phyloP scores from a whole-genome alignment of 2,797 vertebrate species.

The Coreius guichenoti region DNA sequence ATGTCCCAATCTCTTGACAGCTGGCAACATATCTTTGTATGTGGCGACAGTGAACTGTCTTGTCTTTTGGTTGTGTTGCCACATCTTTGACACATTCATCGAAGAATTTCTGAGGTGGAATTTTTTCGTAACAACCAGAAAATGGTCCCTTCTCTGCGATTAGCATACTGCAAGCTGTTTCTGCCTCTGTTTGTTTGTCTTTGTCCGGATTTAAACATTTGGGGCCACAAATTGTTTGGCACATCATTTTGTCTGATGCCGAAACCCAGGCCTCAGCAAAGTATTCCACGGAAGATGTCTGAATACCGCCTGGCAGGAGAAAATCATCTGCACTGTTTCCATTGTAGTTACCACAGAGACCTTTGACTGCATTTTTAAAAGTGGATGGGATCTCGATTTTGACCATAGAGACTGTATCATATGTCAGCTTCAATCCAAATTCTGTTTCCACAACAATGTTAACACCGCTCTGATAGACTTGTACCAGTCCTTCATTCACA shows the following conservation, averaged over 20 bases:
- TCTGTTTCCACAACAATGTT: conserved; percentile 70
- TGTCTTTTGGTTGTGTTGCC: conserved; percentile 19
- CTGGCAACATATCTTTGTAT: conserved; percentile 69
- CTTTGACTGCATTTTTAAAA: conserved; percentile 66
- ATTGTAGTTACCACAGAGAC: conserved; percentile 77
- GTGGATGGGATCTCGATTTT: conserved; percentile 66
- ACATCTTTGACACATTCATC: conserved; percentile 69
- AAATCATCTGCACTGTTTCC: conserved; percentile 71
- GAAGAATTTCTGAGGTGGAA: conserved; percentile 66
- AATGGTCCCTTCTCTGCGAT: conserved; percentile 67
- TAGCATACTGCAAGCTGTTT: conserved; percentile 69
- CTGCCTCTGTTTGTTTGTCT: accelerated
- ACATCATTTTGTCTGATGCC: background rate
- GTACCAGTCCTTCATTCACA: conserved; percentile 59
- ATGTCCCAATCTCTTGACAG: conserved; percentile 66
- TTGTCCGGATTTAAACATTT: conserved; percentile 50
- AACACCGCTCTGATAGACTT: conserved; percentile 69
- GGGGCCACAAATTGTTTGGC: conserved; percentile 60
- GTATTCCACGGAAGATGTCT: conserved; percentile 29
- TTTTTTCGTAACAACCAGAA: conserved; percentile 54
- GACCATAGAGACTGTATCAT: conserved; percentile 68
- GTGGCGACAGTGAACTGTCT: conserved; percentile 62
- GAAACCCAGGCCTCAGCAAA: conserved; percentile 73
- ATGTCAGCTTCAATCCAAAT: conserved; percentile 72
- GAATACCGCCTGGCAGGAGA: conserved; percentile 53